phyloP scores from a whole-genome alignment of 2,888 invertebrate species.

The Crossocerus cetratus region DNA sequence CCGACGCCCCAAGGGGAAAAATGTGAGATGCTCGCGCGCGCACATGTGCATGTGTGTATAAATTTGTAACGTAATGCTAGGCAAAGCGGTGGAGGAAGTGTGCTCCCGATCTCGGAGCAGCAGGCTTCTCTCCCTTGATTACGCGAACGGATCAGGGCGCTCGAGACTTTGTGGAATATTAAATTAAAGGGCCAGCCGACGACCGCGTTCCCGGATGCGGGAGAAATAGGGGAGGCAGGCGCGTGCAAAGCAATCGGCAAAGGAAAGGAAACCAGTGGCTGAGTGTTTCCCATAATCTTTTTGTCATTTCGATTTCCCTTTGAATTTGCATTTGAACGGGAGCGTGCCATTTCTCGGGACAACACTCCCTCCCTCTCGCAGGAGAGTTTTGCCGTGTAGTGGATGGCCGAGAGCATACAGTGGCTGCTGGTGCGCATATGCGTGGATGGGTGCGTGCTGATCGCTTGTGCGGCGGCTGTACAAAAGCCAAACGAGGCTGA shows the following conservation, averaged over 20 bases:
- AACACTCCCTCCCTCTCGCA: neutral
- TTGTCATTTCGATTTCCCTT: conserved; percentile 40
- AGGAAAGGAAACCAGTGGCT: too few species aligned
- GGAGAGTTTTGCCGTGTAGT: conserved; percentile 11
- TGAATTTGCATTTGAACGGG: conserved; percentile 39
- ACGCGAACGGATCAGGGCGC: neutral
- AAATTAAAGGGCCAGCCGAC: neutral
- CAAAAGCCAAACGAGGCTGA: conserved; percentile 60
- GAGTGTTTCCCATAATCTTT: neutral
- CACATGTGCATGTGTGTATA: neutral
- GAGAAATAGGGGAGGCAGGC: neutral
- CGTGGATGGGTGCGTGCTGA: conserved; percentile 32
- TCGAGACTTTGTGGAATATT: neutral
- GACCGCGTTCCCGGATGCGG: neutral
- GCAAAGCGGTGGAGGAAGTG: neutral
- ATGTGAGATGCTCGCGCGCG: neutral
- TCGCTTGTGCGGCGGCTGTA: conserved; percentile 47
- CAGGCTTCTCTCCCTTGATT: neutral
- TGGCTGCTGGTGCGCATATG: conserved; percentile 27
- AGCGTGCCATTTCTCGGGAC: conserved; percentile 28
- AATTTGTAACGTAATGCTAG: neutral
- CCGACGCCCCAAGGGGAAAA: neutral
- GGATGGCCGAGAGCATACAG: conserved; percentile 20
- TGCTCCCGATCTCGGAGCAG: neutral
- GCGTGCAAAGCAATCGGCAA: too few species aligned